Evolutionary conservation across 2,113 vertebrate genomes (phyloP).

Genomic region (Xerus inauris): DNA sequence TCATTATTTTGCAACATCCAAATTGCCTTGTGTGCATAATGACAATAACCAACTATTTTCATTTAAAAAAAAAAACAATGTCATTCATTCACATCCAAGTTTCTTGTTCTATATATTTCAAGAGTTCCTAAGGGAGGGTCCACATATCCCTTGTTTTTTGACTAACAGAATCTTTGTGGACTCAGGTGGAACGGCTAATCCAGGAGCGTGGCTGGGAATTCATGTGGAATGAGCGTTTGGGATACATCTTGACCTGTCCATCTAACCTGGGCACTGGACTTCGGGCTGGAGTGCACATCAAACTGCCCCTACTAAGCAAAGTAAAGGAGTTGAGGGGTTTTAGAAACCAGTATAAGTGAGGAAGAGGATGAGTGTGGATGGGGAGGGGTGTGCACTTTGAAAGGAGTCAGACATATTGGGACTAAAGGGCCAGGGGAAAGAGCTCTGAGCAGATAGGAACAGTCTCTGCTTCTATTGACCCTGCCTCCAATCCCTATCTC

Average conservation of each 20-base stretch:
- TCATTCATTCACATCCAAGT: slow-evolving; percentile 42
- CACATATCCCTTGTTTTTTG: slow-evolving; percentile 20
- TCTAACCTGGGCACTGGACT: slow-evolving; percentile 92
- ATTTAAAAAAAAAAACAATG: not conserved
- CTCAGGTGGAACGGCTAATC: slow-evolving; percentile 90
- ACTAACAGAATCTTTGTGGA: slow-evolving; percentile 49
- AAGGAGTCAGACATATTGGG: not conserved
- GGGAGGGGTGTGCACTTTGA: not conserved
- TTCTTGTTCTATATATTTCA: slow-evolving; percentile 47
- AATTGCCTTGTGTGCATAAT: not conserved
- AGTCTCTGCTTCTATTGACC: not conserved
- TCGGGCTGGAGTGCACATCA: slow-evolving; percentile 91
- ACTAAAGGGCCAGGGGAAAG: not conserved
- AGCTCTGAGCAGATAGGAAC: not conserved
- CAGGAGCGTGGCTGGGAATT: slow-evolving; percentile 92
- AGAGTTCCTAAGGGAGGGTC: slow-evolving; percentile 5
- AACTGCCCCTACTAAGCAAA: slow-evolving; percentile 91
- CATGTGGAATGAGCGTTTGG: slow-evolving; percentile 92
- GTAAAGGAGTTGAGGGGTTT: slow-evolving; percentile 74
- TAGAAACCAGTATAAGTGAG: not conserved
- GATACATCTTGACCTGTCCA: slow-evolving; percentile 91
- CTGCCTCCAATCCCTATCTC: not conserved
- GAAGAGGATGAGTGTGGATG: not conserved
- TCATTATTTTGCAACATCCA: slow-evolving; percentile 12
- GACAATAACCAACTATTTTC: slow-evolving; percentile 14